A percentile compares a stretch with the other conserved stretches of the same genome.
These are phyloP conservation scores for Decapterus maruadsi DNA, from an alignment of 2,797 vertebrate species.

Conservation along the genomic window DNA sequence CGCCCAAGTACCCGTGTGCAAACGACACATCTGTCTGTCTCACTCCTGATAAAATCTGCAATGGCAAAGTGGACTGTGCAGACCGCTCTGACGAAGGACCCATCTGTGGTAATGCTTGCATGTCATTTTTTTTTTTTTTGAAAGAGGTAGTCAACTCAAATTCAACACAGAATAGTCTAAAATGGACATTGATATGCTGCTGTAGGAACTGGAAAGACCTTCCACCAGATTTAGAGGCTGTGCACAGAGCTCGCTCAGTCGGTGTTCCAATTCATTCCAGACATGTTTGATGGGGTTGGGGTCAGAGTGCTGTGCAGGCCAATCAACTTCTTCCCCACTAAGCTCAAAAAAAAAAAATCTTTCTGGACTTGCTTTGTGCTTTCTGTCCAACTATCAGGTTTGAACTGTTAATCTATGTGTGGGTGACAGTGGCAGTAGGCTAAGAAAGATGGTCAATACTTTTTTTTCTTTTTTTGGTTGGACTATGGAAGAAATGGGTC, in stretches of 20 bases:
- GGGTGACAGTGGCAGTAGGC: background rate
- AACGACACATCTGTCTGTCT: slow-evolving; percentile 95
- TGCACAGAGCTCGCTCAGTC: slow-evolving; percentile 8
- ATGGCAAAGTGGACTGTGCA: slow-evolving; percentile 93
- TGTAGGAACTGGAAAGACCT: background rate
- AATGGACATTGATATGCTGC: background rate
- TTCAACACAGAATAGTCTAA: background rate
- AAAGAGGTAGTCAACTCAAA: background rate
- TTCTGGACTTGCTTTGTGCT: background rate
- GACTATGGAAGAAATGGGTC: background rate
- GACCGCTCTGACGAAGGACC: slow-evolving; percentile 97
- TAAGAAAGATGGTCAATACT: background rate
- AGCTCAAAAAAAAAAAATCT: background rate
- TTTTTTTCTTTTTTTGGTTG: background rate
- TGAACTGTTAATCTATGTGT: slow-evolving; percentile 1
- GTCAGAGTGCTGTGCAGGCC: slow-evolving; percentile 1
- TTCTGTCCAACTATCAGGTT: background rate
- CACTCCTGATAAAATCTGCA: slow-evolving; percentile 96
- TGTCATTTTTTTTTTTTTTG: background rate
- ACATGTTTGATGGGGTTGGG: slow-evolving; percentile 23
- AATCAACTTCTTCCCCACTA: slow-evolving; percentile 3
- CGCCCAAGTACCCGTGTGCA: slow-evolving; percentile 96
- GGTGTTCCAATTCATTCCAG: background rate
- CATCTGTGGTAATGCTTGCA: slow-evolving; percentile 90
- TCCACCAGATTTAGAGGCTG: background rate